Evolutionary conservation across 2,888 invertebrate species (phyloP).

Genomic region (Caenorhabditis uteleia): DNA sequence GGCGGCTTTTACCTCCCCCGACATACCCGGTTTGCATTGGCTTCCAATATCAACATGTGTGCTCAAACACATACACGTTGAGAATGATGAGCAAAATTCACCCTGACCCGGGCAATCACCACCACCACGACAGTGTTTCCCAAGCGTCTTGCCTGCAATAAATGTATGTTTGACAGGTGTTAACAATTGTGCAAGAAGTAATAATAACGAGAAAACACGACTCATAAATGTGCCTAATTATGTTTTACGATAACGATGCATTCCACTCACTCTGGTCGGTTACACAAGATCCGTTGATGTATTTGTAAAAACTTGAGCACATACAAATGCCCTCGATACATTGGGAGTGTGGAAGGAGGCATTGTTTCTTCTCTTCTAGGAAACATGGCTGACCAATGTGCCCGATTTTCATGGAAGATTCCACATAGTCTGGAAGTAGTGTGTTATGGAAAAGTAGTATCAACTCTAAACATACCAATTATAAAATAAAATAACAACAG

Average conservation of each 20-base stretch:
- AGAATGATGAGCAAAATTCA: slow-evolving; percentile 61
- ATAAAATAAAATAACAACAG: slow-evolving; percentile 28
- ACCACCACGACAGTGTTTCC: slow-evolving; percentile 50
- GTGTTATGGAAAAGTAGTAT: no score
- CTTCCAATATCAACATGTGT: slow-evolving; percentile 57
- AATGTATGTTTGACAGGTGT: background rate
- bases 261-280: slow-evolving; percentile 43
- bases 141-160: slow-evolving; percentile 54
- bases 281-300: slow-evolving; percentile 44
- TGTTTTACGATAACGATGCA: no score
- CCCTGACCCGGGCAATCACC: slow-evolving; percentile 63
- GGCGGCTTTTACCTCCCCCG: no score
- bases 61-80: slow-evolving; percentile 59
- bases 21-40: slow-evolving; percentile 59
- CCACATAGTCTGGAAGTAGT: no score
- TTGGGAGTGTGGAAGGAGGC: slow-evolving; percentile 48
- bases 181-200: slow-evolving; percentile 12
- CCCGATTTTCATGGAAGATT: slow-evolving; percentile 19
- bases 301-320: slow-evolving; percentile 54
- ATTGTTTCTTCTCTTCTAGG: slow-evolving; percentile 37
- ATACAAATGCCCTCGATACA: slow-evolving; percentile 59
- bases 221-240: no score
- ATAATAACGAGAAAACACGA: no score
- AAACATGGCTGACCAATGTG: slow-evolving; percentile 47
- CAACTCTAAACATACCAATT: slow-evolving; percentile 12